These are phyloP conservation scores for Parambassis ranga DNA, from an alignment of 2,797 vertebrate genomes.

Conservation along the genomic window DNA sequence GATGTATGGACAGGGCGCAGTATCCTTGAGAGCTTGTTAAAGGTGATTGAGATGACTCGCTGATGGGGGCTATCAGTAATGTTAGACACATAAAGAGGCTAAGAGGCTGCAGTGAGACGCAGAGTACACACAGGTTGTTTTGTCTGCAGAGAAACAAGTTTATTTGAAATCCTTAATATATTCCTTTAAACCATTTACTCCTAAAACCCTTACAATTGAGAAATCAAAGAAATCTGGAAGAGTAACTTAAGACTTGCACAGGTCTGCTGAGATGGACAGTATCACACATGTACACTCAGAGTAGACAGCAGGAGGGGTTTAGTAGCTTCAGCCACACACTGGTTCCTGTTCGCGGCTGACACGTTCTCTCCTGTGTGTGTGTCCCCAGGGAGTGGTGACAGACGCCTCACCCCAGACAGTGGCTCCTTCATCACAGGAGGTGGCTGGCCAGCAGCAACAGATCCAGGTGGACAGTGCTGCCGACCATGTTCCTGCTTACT, in stretches of 20 bases:
- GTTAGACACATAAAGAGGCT: constrained; percentile 29
- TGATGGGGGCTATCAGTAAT: constrained; percentile 40
- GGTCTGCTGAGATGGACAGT: neutral
- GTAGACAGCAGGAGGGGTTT: neutral
- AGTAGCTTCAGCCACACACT: neutral
- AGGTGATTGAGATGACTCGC: constrained; percentile 72
- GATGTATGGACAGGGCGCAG: constrained; percentile 63
- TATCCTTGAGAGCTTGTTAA: constrained; percentile 79
- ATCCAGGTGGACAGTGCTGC: constrained; percentile 91
- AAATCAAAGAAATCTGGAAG: neutral
- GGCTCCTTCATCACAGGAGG: constrained; percentile 94
- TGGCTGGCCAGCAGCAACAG: constrained; percentile 93
- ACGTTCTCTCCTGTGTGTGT: constrained; percentile 34
- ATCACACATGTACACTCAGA: neutral
- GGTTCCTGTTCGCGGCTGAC: constrained; percentile 8
- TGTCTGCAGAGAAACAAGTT: too few species aligned
- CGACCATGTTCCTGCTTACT: constrained; percentile 92
- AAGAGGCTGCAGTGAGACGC: constrained; percentile 44
- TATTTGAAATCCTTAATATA: too few species aligned
- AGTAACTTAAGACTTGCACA: neutral
- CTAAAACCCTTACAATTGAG: too few species aligned
- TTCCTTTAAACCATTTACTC: too few species aligned
- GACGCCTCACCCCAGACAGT: constrained; percentile 93
- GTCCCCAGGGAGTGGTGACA: constrained; percentile 90
- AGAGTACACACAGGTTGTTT: neutral